Percentiles rank a stretch among this genome's conserved stretches.
Conservation (phyloP, 2,888 invertebrate genomes). For the Zootermopsis nevadensis region DNA sequence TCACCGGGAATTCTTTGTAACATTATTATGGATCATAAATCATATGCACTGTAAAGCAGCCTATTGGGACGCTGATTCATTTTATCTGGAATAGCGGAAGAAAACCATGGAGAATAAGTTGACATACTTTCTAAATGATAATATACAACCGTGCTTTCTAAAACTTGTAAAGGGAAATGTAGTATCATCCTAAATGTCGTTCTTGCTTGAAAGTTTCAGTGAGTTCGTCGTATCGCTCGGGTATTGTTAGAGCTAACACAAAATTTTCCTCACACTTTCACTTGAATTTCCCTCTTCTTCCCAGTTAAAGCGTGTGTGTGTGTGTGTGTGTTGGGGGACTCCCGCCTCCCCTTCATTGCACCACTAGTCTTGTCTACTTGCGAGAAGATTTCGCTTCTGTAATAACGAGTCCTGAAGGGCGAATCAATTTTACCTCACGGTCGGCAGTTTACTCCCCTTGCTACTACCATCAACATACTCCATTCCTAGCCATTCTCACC, state of each 20-base stretch:
- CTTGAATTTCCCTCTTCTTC: conserved; percentile 39
- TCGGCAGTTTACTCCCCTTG: not conserved
- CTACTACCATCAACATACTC: not conserved
- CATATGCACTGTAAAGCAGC: too few species aligned
- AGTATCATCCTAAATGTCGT: not conserved
- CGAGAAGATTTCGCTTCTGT: conserved; percentile 28
- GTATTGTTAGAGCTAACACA: conserved; percentile 42
- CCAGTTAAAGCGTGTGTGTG: conserved; percentile 14
- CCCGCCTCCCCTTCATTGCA: not conserved
- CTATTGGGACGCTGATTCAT: too few species aligned
- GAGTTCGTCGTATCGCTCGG: conserved; percentile 40
- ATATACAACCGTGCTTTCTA: too few species aligned
- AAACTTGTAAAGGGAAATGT: too few species aligned
- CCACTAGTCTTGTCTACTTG: not conserved
- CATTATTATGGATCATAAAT: too few species aligned
- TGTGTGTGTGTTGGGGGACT: not conserved
- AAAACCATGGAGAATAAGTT: too few species aligned
- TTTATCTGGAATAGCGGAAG: too few species aligned
- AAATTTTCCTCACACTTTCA: conserved; percentile 40
- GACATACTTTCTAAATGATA: too few species aligned
- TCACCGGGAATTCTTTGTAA: too few species aligned
- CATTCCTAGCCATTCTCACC: not conserved
- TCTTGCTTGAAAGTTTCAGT: not conserved
- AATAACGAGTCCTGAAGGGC: conserved; percentile 42
- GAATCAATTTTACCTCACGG: conserved; percentile 41